Conservation (phyloP, 2,797 vertebrate species). For the Gymnocypris eckloni region DNA sequence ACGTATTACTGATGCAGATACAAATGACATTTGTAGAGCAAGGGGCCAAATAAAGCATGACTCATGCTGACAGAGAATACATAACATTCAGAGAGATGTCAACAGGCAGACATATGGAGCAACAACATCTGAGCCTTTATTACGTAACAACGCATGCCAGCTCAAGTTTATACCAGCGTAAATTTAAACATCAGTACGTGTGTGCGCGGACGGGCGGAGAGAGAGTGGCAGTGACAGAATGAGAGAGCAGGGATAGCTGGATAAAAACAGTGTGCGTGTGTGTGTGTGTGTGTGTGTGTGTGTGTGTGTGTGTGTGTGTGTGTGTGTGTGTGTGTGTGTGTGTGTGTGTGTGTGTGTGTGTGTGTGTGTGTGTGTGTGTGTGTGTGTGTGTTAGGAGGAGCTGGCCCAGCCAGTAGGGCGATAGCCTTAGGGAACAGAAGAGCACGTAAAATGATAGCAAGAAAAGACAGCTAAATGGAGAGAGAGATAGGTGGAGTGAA, state of each 20-base stretch:
- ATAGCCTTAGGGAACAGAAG: constrained; percentile 41
- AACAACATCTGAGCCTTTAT: constrained; percentile 28
- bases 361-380: background rate
- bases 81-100: constrained; percentile 30
- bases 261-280: background rate
- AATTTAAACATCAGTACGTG: constrained; percentile 33
- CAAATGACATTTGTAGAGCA: constrained; percentile 37
- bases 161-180: constrained; percentile 50
- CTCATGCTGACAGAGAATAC: constrained; percentile 26
- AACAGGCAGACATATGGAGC: constrained; percentile 38
- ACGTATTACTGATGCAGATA: constrained; percentile 17
- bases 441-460: constrained; percentile 23
- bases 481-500: constrained; percentile 29
- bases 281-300: too few relatives aligned
- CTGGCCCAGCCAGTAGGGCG: constrained; percentile 15
- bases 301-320: too few relatives aligned
- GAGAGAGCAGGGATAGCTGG: constrained; percentile 27
- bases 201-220: background rate
- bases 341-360: too few relatives aligned
- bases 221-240: constrained; percentile 4
- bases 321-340: too few relatives aligned
- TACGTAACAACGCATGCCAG: constrained; percentile 30
- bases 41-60: constrained; percentile 32
- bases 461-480: constrained; percentile 44
- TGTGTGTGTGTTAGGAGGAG: constrained; percentile 10